These are phyloP conservation scores for Atlantisia rogersi DNA, from an alignment of 2,113 vertebrate species.

Conservation along the genomic window DNA sequence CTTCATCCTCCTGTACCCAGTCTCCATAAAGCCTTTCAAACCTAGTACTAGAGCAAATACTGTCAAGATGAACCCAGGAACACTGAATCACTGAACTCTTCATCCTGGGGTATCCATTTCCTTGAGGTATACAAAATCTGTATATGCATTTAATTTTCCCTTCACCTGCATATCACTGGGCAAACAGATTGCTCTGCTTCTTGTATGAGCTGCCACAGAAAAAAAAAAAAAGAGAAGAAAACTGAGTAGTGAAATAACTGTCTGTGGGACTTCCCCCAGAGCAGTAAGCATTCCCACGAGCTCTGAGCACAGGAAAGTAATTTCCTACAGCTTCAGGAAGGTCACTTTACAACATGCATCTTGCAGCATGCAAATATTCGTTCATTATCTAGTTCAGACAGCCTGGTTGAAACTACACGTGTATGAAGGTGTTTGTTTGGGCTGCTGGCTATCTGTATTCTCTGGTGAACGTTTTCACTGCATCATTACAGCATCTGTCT, in stretches of 20 bases:
- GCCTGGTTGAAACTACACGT: neutral
- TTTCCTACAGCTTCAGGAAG: neutral
- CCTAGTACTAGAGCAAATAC: neutral
- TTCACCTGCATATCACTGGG: neutral
- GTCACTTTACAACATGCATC: neutral
- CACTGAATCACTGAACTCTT: neutral
- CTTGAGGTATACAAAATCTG: neutral
- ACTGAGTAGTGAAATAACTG: neutral
- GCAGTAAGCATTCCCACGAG: neutral
- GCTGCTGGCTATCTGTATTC: neutral
- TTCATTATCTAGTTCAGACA: neutral
- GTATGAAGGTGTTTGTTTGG: neutral
- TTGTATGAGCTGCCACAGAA: neutral
- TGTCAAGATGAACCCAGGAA: neutral
- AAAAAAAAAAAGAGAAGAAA: neutral
- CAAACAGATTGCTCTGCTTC: neutral
- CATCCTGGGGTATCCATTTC: neutral
- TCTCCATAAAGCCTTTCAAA: neutral
- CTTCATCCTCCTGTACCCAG: neutral
- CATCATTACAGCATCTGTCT: neutral
- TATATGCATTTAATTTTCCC: neutral
- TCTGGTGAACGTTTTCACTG: neutral
- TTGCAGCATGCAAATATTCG: accelerated
- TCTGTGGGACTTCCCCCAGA: neutral
- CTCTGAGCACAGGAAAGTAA: neutral